These are phyloP conservation scores for Monomorium pharaonis DNA, from an alignment of 1,140 invertebrate species.

Conservation along the genomic window DNA sequence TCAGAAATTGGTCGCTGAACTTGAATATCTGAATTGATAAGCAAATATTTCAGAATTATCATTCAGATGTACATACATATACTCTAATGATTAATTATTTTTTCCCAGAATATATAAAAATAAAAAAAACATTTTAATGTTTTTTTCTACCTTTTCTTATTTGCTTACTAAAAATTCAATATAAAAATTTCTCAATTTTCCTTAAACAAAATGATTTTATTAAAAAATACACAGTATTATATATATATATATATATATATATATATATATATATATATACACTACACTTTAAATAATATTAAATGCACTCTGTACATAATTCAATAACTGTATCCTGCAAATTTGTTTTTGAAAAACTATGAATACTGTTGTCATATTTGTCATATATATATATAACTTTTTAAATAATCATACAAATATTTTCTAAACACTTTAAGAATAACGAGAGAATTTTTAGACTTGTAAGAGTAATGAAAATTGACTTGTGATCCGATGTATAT, in stretches of 20 bases:
- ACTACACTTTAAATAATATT: neutral
- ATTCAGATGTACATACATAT: neutral
- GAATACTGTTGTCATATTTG: too few relatives aligned
- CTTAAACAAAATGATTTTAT: constrained; percentile 22
- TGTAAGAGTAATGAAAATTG: too few relatives aligned
- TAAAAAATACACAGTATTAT: neutral
- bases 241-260: neutral
- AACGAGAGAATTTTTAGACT: too few relatives aligned
- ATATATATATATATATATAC: neutral
- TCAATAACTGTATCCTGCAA: too few relatives aligned
- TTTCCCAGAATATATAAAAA: neutral
- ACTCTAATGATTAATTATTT: neutral
- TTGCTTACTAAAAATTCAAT: neutral
- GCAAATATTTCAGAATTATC: neutral
- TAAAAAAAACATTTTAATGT: neutral
- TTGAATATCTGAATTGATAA: neutral
- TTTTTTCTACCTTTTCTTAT: neutral
- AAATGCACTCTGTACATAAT: neutral
- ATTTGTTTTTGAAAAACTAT: too few relatives aligned
- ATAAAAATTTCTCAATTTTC: neutral
- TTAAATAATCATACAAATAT: too few relatives aligned
- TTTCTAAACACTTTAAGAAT: too few relatives aligned
- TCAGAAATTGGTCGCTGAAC: neutral
- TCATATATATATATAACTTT: too few relatives aligned
- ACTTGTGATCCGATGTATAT: too few relatives aligned